A percentile compares a stretch with the other conserved stretches of the same genome.
These are phyloP conservation scores for Cisticola juncidis DNA, from an alignment of 2,113 vertebrate species.

Conservation along the genomic window DNA sequence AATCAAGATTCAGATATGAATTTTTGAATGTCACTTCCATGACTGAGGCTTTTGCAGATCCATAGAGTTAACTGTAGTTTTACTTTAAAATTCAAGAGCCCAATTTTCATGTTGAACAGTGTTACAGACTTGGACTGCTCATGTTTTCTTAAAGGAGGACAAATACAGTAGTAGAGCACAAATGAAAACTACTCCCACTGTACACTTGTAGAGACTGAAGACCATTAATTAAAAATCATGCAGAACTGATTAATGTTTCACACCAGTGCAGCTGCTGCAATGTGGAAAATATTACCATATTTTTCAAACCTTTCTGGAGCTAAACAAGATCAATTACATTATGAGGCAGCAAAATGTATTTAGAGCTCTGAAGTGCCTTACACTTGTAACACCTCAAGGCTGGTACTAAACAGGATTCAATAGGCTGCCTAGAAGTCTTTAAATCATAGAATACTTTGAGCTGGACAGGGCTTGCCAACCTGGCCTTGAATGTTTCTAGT, in stretches of 20 bases:
- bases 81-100: neutral
- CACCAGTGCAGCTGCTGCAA: neutral
- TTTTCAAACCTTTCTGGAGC: constrained; percentile 1
- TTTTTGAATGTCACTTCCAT: neutral
- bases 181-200: neutral
- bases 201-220: neutral
- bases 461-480: neutral
- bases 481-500: neutral
- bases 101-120: neutral
- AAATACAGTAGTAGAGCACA: neutral
- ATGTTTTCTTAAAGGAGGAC: neutral
- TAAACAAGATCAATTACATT: neutral
- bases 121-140: neutral
- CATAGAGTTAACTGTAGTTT: neutral
- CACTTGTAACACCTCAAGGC: neutral
- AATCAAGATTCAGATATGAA: neutral
- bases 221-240: neutral
- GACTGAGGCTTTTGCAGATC: neutral
- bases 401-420: neutral
- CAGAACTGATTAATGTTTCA: neutral
- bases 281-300: neutral
- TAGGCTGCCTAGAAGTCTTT: neutral
- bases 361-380: neutral
- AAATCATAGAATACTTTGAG: neutral
- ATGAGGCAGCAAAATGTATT: neutral